These are phyloP conservation scores for Portunus trituberculatus DNA, from an alignment of 1,140 invertebrate species.

Conservation along the genomic window DNA sequence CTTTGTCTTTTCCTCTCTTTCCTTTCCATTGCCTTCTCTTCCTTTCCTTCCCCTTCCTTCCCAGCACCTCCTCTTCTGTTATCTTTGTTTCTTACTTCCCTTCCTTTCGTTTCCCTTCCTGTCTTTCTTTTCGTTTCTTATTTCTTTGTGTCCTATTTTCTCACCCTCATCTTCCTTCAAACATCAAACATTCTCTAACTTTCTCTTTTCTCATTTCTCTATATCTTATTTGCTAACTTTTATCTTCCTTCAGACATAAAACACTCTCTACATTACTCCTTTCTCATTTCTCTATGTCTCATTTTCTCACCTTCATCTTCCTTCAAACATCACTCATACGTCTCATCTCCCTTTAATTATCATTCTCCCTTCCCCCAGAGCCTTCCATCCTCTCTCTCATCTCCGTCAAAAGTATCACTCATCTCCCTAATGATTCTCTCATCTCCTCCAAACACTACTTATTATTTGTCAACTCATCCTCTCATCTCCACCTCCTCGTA, in stretches of 20 bases:
- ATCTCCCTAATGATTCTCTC: neutral
- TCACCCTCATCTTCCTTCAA: neutral
- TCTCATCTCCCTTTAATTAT: neutral
- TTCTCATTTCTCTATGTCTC: slow-evolving; percentile 3
- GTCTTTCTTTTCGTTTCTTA: neutral
- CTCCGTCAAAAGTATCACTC: neutral
- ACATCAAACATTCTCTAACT: too few species aligned
- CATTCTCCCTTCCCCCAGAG: neutral
- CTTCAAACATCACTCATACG: neutral
- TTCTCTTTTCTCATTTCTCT: too few species aligned
- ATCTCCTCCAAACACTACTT: neutral
- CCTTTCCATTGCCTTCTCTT: too few species aligned
- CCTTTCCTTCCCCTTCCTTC: too few species aligned
- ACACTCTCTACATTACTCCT: neutral
- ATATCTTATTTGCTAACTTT: too few species aligned
- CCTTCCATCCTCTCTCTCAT: neutral
- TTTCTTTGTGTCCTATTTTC: neutral
- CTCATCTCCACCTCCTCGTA: neutral
- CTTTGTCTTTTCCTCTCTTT: too few species aligned
- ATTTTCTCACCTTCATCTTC: neutral
- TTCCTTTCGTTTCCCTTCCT: neutral
- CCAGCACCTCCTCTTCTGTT: too few species aligned
- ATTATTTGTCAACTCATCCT: neutral
- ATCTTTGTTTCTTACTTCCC: too few species aligned
- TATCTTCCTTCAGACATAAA: too few species aligned